These are phyloP conservation scores for Grammomys surdaster DNA, from an alignment of 2,113 vertebrate genomes.

Conservation along the genomic window DNA sequence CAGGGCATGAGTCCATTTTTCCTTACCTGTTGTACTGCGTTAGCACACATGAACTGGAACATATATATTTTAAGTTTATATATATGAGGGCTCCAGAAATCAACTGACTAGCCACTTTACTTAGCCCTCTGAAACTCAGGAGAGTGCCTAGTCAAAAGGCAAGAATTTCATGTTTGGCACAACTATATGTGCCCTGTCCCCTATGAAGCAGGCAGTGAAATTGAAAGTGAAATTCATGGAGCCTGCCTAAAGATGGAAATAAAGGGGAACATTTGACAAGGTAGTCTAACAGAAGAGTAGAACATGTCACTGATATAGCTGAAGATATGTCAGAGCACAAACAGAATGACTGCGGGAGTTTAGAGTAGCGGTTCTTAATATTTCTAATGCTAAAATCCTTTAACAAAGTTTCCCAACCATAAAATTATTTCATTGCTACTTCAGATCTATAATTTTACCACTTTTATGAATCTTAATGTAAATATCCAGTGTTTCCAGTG, in stretches of 20 bases:
- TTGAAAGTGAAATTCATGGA: neutral
- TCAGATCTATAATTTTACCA: too few species aligned
- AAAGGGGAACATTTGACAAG: neutral
- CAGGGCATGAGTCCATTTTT: neutral
- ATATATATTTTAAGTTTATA: too few species aligned
- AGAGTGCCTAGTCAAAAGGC: neutral
- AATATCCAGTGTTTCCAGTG: neutral
- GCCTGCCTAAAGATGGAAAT: neutral
- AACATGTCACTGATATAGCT: rapidly evolving
- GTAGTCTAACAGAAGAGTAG: neutral
- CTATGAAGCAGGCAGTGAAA: rapidly evolving
- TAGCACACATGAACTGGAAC: neutral
- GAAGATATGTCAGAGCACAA: neutral
- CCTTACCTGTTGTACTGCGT: rapidly evolving
- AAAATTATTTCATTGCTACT: neutral
- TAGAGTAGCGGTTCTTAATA: neutral
- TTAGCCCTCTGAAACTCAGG: neutral
- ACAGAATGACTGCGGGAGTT: neutral
- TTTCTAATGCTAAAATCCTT: neutral
- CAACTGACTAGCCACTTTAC: neutral
- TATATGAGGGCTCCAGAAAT: neutral
- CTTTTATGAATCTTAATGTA: neutral
- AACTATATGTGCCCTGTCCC: rapidly evolving
- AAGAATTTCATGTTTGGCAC: neutral
- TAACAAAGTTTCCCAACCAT: neutral